Conservation (phyloP, 2,888 invertebrate species). For the Clostera curtula region DNA sequence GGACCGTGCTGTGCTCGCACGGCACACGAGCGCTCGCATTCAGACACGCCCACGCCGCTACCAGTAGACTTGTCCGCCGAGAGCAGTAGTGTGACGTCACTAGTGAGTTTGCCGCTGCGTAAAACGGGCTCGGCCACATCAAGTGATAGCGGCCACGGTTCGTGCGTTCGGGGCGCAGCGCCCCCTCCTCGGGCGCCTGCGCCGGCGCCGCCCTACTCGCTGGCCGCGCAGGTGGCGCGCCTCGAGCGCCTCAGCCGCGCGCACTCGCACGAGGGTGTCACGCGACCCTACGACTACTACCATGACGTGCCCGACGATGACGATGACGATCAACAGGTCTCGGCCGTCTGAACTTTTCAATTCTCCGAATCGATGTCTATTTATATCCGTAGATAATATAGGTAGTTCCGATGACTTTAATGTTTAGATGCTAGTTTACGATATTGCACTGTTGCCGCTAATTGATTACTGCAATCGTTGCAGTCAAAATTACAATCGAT, state of each 20-base stretch:
- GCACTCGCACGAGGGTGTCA: slow-evolving; percentile 91
- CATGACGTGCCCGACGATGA: slow-evolving; percentile 68
- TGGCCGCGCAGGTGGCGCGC: slow-evolving; percentile 90
- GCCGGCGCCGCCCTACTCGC: slow-evolving; percentile 88
- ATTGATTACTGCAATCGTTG: too few species aligned
- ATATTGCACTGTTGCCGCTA: too few species aligned
- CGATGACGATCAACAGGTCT: slow-evolving; percentile 71
- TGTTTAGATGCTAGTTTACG: too few species aligned
- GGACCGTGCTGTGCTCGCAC: slow-evolving; percentile 69
- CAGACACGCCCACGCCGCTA: slow-evolving; percentile 89
- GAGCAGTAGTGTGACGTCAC: slow-evolving; percentile 95
- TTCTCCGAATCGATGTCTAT: slow-evolving; percentile 60
- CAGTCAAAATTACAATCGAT: too few species aligned
- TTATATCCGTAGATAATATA: too few species aligned
- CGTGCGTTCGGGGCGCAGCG: slow-evolving; percentile 76
- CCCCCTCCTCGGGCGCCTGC: slow-evolving; percentile 81
- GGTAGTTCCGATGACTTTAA: too few species aligned
- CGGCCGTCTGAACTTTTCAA: slow-evolving; percentile 61
- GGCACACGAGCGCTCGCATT: slow-evolving; percentile 92
- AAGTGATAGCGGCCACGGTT: slow-evolving; percentile 92
- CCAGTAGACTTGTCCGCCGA: slow-evolving; percentile 94
- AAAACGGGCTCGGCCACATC: slow-evolving; percentile 95
- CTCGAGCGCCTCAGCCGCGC: slow-evolving; percentile 87
- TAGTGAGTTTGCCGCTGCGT: slow-evolving; percentile 90
- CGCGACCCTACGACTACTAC: slow-evolving; percentile 83